Percentiles rank a stretch among this genome's conserved stretches.
phyloP scores from a whole-genome alignment of 2,888 invertebrate genomes.

The Oscheius onirici region DNA sequence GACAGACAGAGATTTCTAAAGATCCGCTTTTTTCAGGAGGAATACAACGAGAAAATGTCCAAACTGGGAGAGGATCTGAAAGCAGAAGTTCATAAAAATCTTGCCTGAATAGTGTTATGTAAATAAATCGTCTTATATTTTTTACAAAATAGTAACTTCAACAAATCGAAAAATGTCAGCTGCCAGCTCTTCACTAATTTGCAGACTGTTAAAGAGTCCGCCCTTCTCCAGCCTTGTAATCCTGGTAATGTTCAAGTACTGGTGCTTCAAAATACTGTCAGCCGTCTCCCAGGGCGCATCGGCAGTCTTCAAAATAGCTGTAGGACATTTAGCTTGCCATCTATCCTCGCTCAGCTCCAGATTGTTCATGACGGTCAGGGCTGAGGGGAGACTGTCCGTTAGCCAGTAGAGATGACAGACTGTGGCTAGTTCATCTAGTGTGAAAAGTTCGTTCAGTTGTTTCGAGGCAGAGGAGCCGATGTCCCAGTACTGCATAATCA shows the following conservation, averaged over 20 bases:
- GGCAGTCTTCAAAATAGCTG: constrained; percentile 9
- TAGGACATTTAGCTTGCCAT: constrained; percentile 29
- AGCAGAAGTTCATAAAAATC: too few relatives aligned
- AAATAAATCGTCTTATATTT: background rate
- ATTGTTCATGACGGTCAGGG: constrained; percentile 31
- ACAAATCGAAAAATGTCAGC: constrained; percentile 60
- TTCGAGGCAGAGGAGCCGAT: background rate
- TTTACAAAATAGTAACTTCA: constrained; percentile 41
- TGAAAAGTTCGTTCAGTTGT: constrained; percentile 43
- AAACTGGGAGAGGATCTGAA: too few relatives aligned
- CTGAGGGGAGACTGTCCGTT: constrained; percentile 43
- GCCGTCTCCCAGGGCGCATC: constrained; percentile 39
- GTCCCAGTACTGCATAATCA: constrained; percentile 12
- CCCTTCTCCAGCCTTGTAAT: constrained; percentile 44
- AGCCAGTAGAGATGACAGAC: constrained; percentile 58
- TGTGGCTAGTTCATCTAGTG: constrained; percentile 58
- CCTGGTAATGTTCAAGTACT: constrained; percentile 40
- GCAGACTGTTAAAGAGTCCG: constrained; percentile 51
- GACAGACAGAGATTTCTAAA: too few relatives aligned
- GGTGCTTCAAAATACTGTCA: constrained; percentile 34
- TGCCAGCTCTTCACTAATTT: constrained; percentile 47
- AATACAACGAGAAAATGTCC: too few relatives aligned
- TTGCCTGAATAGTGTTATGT: too few relatives aligned
- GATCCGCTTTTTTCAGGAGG: too few relatives aligned
- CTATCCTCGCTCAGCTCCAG: constrained; percentile 34